phyloP scores from a whole-genome alignment of 2,113 vertebrate species.

The Melanotaenia duboulayi region DNA sequence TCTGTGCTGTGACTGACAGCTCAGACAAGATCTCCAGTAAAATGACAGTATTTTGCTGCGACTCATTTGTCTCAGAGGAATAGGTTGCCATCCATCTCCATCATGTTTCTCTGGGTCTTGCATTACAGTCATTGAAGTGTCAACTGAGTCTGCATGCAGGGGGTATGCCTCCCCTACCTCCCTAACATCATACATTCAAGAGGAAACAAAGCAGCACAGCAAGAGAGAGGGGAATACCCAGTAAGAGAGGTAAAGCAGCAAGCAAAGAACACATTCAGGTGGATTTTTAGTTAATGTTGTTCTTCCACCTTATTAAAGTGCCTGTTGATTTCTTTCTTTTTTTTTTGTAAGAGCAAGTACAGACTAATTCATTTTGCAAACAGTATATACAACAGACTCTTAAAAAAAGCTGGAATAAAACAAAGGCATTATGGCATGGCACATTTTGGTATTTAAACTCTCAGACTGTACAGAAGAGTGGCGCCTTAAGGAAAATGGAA shows the following conservation, averaged over 20 bases:
- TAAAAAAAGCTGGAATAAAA: conserved; percentile 56
- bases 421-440: conserved; percentile 79
- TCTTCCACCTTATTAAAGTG: conserved; percentile 71
- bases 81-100: conserved; percentile 36
- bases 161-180: conserved; percentile 27
- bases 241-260: conserved; percentile 43
- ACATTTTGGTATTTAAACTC: conserved; percentile 77
- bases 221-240: conserved; percentile 15
- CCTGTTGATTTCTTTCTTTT: conserved; percentile 41
- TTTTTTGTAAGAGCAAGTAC: conserved; percentile 59
- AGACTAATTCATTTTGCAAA: conserved; percentile 58
- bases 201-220: conserved; percentile 45
- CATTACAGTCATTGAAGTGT: conserved; percentile 34
- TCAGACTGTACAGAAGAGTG: conserved; percentile 38
- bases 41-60: conserved; percentile 27
- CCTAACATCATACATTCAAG: conserved; percentile 30
- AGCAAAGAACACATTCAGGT: conserved; percentile 55
- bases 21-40: conserved; percentile 33
- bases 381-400: conserved; percentile 42
- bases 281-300: conserved; percentile 20
- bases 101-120: conserved; percentile 37
- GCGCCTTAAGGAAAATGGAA: conserved; percentile 51
- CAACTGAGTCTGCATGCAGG: conserved; percentile 18
- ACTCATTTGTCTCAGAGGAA: conserved; percentile 39
- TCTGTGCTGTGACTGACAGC: conserved; percentile 33